Percentiles rank a stretch among this genome's conserved stretches.
Conservation (phyloP, 2,797 vertebrate genomes). For the Phoeniculus purpureus region DNA sequence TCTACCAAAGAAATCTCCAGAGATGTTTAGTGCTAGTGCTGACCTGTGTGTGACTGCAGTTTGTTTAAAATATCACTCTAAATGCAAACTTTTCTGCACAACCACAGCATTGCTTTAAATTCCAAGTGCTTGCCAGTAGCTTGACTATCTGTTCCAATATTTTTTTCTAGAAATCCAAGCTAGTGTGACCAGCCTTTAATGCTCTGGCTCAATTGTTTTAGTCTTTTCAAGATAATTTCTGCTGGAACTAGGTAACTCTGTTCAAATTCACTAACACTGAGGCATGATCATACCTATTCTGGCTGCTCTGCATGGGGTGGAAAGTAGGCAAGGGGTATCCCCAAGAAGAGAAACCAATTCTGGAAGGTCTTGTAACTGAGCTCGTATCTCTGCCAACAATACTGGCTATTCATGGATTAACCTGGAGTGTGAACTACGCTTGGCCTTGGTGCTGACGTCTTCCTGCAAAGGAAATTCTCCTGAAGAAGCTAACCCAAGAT, state of each 20-base stretch:
- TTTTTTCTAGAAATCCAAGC: not conserved
- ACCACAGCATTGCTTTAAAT: not conserved
- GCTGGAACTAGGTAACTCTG: not conserved
- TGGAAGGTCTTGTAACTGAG: not conserved
- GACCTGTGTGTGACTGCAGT: not conserved
- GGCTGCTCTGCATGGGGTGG: not conserved
- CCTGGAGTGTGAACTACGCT: not conserved
- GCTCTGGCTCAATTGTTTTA: not conserved
- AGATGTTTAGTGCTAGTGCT: not conserved
- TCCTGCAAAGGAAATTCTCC: not conserved
- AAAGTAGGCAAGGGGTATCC: not conserved
- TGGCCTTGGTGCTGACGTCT: not conserved
- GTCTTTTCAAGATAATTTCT: not conserved
- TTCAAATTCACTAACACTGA: not conserved
- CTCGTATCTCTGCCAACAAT: not conserved
- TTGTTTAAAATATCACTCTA: conserved; percentile 38
- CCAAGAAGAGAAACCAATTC: not conserved
- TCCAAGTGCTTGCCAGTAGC: not conserved
- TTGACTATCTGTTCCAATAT: not conserved
- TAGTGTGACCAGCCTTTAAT: not conserved
- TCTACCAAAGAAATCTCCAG: conserved; percentile 9
- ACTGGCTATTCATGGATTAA: not conserved
- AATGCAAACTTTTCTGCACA: not conserved
- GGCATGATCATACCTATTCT: not conserved
- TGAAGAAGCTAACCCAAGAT: not conserved